Percentiles rank a stretch among this genome's conserved stretches.
phyloP scores from a whole-genome alignment of 2,797 vertebrate genomes.

The Epinephelus malabaricus region DNA sequence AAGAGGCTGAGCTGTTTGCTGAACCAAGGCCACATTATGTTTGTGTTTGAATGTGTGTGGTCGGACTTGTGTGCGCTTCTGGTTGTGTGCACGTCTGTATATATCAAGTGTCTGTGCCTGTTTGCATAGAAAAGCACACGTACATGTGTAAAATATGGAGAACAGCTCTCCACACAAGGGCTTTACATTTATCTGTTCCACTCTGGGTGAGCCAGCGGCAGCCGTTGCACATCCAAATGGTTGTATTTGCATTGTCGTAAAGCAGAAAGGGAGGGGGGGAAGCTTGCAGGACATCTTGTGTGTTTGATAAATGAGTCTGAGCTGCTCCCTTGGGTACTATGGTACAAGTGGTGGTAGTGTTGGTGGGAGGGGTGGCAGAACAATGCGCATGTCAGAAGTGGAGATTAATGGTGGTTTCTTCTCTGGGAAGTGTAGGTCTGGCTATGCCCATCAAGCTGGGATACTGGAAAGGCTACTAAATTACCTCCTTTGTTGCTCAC shows the following conservation, averaged over 20 bases:
- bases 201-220: conserved; percentile 36
- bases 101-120: not conserved
- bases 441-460: conserved; percentile 23
- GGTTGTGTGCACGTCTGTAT: not conserved
- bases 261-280: not conserved
- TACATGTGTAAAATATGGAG: conserved; percentile 17
- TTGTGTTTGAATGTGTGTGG: conserved; percentile 23
- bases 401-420: conserved; percentile 72
- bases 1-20: conserved; percentile 16
- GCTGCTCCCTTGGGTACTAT: conserved; percentile 61
- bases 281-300: conserved; percentile 56
- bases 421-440: conserved; percentile 26
- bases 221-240: conserved; percentile 39
- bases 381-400: conserved; percentile 65
- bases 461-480: conserved; percentile 45
- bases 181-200: conserved; percentile 61
- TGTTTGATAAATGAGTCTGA: conserved; percentile 79
- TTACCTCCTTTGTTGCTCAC: conserved; percentile 60
- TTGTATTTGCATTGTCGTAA: conserved; percentile 64
- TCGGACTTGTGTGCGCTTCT: conserved; percentile 5
- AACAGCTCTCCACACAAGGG: conserved; percentile 36
- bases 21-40: conserved; percentile 31
- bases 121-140: not conserved
- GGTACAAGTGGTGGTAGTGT: conserved; percentile 35
- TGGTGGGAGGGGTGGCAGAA: conserved; percentile 39